Conservation (phyloP, 2,888 invertebrate genomes). For the Cantharis rustica region DNA sequence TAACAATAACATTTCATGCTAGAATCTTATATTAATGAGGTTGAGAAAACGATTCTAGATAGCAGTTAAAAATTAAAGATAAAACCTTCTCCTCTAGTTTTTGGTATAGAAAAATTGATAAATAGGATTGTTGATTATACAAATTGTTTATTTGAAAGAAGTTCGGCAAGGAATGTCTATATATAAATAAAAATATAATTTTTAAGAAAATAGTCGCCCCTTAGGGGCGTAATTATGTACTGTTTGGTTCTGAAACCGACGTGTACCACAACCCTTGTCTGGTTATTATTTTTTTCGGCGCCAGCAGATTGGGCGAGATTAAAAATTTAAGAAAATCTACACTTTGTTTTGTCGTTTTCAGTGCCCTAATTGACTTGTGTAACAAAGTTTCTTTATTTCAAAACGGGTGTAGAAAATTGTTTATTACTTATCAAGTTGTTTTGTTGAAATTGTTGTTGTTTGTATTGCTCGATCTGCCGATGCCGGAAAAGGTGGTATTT, state of each 20-base stretch:
- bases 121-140: background rate
- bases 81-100: background rate
- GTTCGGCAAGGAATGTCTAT: conserved; percentile 15
- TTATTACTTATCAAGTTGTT: conserved; percentile 13
- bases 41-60: conserved; percentile 32
- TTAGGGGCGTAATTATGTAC: background rate
- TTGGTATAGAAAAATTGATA: background rate
- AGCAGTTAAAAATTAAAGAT: conserved; percentile 25
- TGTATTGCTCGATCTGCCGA: conserved; percentile 34
- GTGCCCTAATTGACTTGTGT: background rate
- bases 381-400: background rate
- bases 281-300: background rate
- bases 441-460: conserved; percentile 11
- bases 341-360: background rate
- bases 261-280: background rate
- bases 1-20: conserved; percentile 26
- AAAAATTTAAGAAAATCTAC: background rate
- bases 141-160: conserved; percentile 1
- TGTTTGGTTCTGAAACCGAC: background rate
- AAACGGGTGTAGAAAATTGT: background rate
- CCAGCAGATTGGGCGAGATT: background rate
- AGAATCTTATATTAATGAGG: conserved; percentile 24
- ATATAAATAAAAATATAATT: conserved; percentile 15
- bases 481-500: conserved; percentile 43
- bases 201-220: conserved; percentile 13